These are phyloP conservation scores for Poeciliopsis presidionis DNA, from an alignment of 2,797 vertebrate genomes.

Conservation along the genomic window DNA sequence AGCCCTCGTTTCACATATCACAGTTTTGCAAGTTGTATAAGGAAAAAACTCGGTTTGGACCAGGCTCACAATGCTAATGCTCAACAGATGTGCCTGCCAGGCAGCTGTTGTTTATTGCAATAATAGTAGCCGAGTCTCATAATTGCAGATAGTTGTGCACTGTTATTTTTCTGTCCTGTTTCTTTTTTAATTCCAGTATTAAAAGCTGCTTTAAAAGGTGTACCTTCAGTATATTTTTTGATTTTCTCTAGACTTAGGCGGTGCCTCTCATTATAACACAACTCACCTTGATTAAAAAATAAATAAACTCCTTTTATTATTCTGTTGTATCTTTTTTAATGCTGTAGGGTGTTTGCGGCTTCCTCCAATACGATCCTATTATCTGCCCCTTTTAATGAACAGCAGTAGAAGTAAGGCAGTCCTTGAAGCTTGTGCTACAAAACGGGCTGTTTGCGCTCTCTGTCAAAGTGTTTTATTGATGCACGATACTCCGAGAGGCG, in stretches of 20 bases:
- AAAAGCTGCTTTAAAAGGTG: constrained; percentile 17
- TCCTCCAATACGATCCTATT: neutral
- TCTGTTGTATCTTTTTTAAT: neutral
- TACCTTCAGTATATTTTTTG: constrained; percentile 3
- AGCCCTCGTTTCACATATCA: neutral
- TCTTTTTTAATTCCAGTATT: constrained; percentile 17
- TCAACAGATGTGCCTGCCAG: neutral
- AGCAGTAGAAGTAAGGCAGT: constrained; percentile 35
- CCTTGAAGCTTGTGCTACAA: constrained; percentile 49
- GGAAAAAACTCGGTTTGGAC: neutral
- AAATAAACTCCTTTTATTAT: neutral
- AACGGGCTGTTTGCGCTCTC: constrained; percentile 51
- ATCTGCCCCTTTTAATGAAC: constrained; percentile 21
- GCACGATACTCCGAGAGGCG: constrained; percentile 46
- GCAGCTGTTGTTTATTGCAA: neutral
- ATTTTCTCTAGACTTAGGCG: constrained; percentile 36
- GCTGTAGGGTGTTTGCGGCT: constrained; percentile 1
- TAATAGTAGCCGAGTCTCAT: neutral
- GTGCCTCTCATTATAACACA: constrained; percentile 13
- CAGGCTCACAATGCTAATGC: neutral
- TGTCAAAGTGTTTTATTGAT: constrained; percentile 71
- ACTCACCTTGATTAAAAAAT: constrained; percentile 10
- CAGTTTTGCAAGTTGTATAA: neutral
- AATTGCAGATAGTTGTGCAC: neutral
- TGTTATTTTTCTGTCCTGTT: constrained; percentile 17